Base-by-base conservation (phyloP, 2,113 vertebrate genomes). In the Pseudolaguvia tuberculata region DNA sequence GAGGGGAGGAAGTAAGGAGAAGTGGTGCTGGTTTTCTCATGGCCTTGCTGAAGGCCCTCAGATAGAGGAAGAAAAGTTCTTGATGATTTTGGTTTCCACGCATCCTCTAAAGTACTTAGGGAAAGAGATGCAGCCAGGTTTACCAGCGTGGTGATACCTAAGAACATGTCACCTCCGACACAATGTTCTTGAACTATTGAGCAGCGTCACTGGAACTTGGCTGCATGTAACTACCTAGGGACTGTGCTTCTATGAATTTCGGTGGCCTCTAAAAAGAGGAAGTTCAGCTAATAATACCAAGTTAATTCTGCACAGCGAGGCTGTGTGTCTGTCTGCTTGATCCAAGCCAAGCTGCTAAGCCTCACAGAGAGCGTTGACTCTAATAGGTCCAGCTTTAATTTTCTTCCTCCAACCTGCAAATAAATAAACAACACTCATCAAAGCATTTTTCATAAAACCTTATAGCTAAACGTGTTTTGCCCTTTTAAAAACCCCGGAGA, bases 231-330 rank as follows among this genome's bases (percentile, higher is more conserved):
- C 59, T 73, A 62, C 77, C 56, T 84, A 59, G 57, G 67, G 78
- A 78, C 78, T 23, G 65, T 84, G 84, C 83, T 90, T 90, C 88
- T 87, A 87, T 87, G 85, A 89, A 88, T 86, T 81, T 84, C 48
- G 59, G 66, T 83, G 61, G 82, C 82, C 75, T 76, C 48, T 81
- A 73, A 88, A 88, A 89, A 89, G 84, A 85, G 87, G 88, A 91
- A 88, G 85, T 87, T 88, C 62, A 80, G 4, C 3, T 79, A 80
- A 77, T 73, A 55, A 81, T 56, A 78, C 63, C 77, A 61, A 78
- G 66, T 70, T 57, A 72, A 76, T 78, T 73, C 69, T 68, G 25
- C 51, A 23, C 68, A 47, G 42, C 20, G 39, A 52, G 59, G n/a
- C 67, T 9, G 47, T 51, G 51, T 67, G 51, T 58, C 58, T 66